Percentiles rank a stretch among this genome's conserved stretches.
Conservation (phyloP, 2,888 invertebrate genomes). For the Heliconius ethilla region DNA sequence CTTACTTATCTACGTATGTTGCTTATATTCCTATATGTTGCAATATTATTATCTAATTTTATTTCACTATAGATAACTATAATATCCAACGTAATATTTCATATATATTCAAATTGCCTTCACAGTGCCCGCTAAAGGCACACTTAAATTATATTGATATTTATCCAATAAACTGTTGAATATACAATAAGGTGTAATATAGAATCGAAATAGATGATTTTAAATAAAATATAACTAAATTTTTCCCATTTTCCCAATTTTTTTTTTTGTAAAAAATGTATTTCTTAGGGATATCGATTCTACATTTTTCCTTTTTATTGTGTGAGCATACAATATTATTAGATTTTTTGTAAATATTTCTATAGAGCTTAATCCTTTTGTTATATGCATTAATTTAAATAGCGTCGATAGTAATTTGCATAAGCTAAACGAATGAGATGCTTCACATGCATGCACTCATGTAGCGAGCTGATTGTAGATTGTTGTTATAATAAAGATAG, state of each 20-base stretch:
- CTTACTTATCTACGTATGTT: not conserved
- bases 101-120: conserved; percentile 6
- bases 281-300: not conserved
- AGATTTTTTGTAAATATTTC: not conserved
- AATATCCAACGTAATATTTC: not conserved
- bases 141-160: not conserved
- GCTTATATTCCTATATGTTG: not conserved
- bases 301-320: conserved; percentile 2
- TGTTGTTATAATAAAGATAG: not conserved
- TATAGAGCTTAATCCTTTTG: not conserved
- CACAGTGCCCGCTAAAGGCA: not conserved
- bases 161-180: not conserved
- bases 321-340: not conserved
- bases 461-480: not conserved
- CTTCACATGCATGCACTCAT: not conserved
- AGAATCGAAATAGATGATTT: not conserved
- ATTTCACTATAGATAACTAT: not conserved
- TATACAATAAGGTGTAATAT: not conserved
- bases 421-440: not conserved
- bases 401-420: not conserved
- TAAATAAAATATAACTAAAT: not conserved
- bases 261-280: not conserved
- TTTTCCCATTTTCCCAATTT: no score
- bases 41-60: not conserved
- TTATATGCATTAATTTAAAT: not conserved